Conservation (phyloP, 2,797 vertebrate genomes). For the Iguana delicatissima region DNA sequence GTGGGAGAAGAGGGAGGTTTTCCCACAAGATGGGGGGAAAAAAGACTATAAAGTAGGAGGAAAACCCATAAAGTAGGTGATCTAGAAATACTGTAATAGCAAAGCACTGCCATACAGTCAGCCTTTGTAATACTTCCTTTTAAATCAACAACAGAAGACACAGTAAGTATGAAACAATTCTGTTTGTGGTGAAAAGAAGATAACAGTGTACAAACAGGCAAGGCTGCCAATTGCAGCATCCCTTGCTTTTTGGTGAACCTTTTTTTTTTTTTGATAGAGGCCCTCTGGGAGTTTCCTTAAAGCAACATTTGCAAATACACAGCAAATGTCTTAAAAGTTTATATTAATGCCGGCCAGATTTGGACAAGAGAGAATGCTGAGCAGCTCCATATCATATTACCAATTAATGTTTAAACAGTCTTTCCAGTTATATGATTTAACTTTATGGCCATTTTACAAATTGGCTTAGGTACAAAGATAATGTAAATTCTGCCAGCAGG, state of each 20-base stretch:
- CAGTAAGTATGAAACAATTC: not conserved
- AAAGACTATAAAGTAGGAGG: not conserved
- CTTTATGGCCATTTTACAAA: conserved; percentile 55
- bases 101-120: conserved; percentile 13
- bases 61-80: conserved; percentile 43
- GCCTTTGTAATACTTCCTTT: not conserved
- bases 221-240: not conserved
- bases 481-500: conserved; percentile 20
- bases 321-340: conserved; percentile 19
- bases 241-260: not conserved
- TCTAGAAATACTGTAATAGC: conserved; percentile 40
- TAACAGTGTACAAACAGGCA: not conserved
- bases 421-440: conserved; percentile 43
- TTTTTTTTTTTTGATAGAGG: not conserved
- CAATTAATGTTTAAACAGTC: conserved; percentile 50
- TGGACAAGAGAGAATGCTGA: conserved; percentile 26
- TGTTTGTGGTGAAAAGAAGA: not conserved
- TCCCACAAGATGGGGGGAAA: too few relatives aligned
- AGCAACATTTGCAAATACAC: conserved; percentile 11
- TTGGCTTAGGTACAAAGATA: conserved; percentile 49
- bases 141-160: not conserved
- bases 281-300: not conserved
- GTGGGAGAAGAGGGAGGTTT: not conserved
- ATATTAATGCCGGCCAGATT: conserved; percentile 9
- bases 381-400: conserved; percentile 29